These are phyloP conservation scores for Callorhinus ursinus DNA, from an alignment of 2,113 vertebrate species.

Conservation along the genomic window DNA sequence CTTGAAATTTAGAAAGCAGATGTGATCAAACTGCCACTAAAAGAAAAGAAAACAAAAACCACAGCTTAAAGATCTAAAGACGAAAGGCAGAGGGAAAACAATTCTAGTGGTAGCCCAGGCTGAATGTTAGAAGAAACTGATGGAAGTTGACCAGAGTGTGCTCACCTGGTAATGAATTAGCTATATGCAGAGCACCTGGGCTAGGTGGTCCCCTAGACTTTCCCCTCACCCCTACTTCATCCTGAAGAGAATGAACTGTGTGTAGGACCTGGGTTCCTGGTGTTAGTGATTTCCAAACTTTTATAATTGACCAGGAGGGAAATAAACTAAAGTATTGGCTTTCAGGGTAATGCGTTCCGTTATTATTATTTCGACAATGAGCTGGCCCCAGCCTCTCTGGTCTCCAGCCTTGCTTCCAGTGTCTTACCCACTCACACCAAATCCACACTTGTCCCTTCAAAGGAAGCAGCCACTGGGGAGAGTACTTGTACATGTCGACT, in stretches of 20 bases:
- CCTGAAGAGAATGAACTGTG: neutral
- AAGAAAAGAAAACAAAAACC: conserved; percentile 1
- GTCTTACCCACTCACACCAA: neutral
- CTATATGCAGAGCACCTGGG: neutral
- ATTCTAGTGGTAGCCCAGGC: neutral
- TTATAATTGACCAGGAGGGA: neutral
- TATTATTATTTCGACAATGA: neutral
- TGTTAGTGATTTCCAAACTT: neutral
- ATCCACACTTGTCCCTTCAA: neutral
- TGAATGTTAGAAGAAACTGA: neutral
- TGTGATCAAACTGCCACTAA: neutral
- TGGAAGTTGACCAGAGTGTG: neutral
- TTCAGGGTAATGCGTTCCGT: neutral
- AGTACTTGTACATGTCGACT: neutral
- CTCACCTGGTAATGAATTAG: neutral
- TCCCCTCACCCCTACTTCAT: neutral
- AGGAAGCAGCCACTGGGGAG: neutral
- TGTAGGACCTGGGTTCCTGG: fast-evolving
- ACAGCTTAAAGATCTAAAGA: neutral
- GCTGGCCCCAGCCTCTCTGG: neutral
- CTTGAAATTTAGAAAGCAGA: conserved; percentile 34
- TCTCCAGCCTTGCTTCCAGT: neutral
- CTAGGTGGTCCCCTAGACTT: neutral
- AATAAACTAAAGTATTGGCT: neutral
- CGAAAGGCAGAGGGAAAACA: neutral